A percentile compares a stretch with the other conserved stretches of the same genome.
Conservation (phyloP, 2,113 vertebrate species). For the Sorex fumeus region DNA sequence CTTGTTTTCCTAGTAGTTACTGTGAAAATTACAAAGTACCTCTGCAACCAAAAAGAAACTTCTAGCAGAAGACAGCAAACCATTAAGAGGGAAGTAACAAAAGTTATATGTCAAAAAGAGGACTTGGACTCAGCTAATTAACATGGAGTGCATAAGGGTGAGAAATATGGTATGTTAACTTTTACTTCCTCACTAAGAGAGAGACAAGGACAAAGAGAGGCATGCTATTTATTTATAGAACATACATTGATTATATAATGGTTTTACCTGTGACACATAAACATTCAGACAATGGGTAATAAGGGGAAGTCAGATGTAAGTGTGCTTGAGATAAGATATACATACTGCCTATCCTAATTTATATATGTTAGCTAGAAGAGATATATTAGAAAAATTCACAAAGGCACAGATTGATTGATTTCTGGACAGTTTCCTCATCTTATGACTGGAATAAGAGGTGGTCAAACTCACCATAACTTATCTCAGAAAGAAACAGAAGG, state of each 20-base stretch:
- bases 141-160: neutral
- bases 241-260: too few relatives aligned
- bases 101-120: neutral
- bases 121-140: neutral
- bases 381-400: neutral
- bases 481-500: neutral
- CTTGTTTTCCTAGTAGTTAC: neutral
- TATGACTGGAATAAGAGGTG: neutral
- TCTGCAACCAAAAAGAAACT: neutral
- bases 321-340: rapidly evolving
- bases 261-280: neutral
- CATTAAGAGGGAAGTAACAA: neutral
- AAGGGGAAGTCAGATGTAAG: neutral
- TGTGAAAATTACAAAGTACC: neutral
- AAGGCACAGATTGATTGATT: neutral
- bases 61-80: neutral
- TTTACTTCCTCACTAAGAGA: too few relatives aligned
- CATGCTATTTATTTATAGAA: too few relatives aligned
- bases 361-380: neutral
- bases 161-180: neutral
- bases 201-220: too few relatives aligned
- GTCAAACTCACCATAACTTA: neutral
- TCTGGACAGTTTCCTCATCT: neutral
- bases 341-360: neutral
- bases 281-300: neutral